A percentile compares a stretch with the other conserved stretches of the same genome.
Evolutionary conservation across 2,888 invertebrate species (phyloP).

Genomic region (Pachymerium ferrugineum): DNA sequence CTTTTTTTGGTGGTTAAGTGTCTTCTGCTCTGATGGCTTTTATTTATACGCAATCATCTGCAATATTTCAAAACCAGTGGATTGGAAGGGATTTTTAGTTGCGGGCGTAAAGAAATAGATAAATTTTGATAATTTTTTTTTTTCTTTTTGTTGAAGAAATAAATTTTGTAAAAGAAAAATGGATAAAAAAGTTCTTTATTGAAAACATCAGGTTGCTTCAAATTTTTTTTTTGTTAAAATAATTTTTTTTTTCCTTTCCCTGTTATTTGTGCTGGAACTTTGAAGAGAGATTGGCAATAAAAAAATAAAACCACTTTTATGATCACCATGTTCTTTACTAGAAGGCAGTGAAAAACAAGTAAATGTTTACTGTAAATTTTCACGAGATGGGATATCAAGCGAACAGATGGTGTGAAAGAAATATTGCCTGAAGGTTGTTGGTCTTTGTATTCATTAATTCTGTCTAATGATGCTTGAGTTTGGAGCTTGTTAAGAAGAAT

Average conservation of each 20-base stretch:
- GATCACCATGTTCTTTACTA: neutral
- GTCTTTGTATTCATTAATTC: slow-evolving; percentile 7
- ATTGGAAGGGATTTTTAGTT: neutral
- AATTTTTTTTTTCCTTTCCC: neutral
- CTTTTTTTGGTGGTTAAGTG: too few species aligned
- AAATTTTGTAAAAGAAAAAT: neutral
- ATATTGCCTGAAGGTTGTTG: neutral
- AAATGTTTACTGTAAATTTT: neutral
- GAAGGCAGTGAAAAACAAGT: neutral
- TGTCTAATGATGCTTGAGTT: neutral
- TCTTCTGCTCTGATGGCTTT: neutral
- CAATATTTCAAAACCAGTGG: neutral
- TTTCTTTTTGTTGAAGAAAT: neutral
- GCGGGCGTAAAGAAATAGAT: neutral
- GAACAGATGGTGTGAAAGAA: neutral
- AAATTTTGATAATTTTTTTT: too few species aligned
- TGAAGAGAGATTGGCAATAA: neutral
- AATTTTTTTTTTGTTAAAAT: neutral
- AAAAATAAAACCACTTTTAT: neutral
- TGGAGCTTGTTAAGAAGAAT: neutral
- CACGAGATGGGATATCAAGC: neutral
- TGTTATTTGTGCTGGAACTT: neutral
- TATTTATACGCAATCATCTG: neutral
- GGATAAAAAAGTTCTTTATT: neutral
- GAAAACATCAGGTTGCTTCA: neutral